These are phyloP conservation scores for Scaptomyza tumidula DNA, from an alignment of 2,888 invertebrate genomes.

Conservation along the genomic window DNA sequence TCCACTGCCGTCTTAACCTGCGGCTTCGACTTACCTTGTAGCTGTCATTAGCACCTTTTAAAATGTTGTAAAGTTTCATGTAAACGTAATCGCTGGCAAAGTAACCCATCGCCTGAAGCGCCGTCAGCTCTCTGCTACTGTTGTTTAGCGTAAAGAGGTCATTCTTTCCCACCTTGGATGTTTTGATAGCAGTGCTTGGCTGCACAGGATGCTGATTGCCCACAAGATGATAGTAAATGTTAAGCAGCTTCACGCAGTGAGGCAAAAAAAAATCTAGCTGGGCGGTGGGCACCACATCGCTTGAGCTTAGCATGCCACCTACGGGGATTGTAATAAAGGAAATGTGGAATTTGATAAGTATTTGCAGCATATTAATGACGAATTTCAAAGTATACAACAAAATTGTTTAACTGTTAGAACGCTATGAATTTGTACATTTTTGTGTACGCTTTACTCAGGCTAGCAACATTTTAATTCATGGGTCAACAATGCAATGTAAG, in stretches of 20 bases:
- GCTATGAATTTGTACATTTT: not conserved
- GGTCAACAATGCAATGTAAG: too few species aligned
- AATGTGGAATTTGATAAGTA: conserved; percentile 7
- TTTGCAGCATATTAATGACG: conserved; percentile 60
- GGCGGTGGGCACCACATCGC: conserved; percentile 39
- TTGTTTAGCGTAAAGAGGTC: conserved; percentile 76
- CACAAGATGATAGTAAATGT: conserved; percentile 84
- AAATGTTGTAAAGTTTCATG: conserved; percentile 92
- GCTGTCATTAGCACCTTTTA: conserved; percentile 93
- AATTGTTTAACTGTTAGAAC: not conserved
- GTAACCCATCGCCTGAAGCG: conserved; percentile 85
- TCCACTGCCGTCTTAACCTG: conserved; percentile 44
- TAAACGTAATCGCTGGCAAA: conserved; percentile 91
- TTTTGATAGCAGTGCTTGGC: conserved; percentile 36
- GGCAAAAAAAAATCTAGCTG: conserved; percentile 79
- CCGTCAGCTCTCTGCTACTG: conserved; percentile 69
- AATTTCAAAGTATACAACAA: too few species aligned
- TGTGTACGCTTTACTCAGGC: too few species aligned
- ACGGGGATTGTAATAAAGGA: not conserved
- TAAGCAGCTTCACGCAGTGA: conserved; percentile 84
- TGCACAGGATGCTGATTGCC: conserved; percentile 82
- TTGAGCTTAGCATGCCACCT: conserved; percentile 67
- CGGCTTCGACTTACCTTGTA: conserved; percentile 89
- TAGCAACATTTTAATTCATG: too few species aligned
- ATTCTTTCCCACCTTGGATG: conserved; percentile 76